Percentiles rank a stretch among this genome's conserved stretches.
phyloP scores from a whole-genome alignment of 35 echinoderm and acorn worm genomes.

The Diadema setosum region DNA sequence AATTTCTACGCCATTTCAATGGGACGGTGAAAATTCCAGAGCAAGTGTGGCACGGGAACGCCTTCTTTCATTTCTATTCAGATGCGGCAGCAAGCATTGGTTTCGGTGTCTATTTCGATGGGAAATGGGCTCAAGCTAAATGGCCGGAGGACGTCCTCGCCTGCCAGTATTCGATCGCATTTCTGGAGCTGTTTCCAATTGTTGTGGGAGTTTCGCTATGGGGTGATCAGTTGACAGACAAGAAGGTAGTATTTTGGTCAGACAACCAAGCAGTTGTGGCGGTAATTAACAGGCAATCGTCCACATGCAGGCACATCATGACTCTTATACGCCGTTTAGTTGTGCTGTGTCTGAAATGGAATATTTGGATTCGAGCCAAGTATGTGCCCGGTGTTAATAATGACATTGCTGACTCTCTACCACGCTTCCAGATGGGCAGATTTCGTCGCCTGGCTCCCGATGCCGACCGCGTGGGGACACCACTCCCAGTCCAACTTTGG shows the following conservation, averaged over 20 bases:
- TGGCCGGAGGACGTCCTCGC: neutral
- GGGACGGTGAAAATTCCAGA: too few species aligned
- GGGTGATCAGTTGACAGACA: neutral
- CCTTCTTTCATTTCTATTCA: neutral
- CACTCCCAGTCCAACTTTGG: neutral
- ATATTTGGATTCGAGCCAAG: neutral
- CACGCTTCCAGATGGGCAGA: constrained; percentile 2
- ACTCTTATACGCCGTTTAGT: neutral
- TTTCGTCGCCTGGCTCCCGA: neutral
- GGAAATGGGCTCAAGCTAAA: neutral
- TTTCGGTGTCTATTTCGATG: constrained; percentile 20
- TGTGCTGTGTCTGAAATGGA: neutral
- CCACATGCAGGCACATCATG: constrained; percentile 9
- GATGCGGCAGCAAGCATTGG: constrained; percentile 20
- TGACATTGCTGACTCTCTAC: constrained; percentile 24
- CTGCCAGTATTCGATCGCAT: neutral
- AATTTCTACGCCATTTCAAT: too few species aligned
- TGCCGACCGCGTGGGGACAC: neutral
- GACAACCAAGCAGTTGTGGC: constrained; percentile 1
- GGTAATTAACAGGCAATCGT: constrained; percentile 17
- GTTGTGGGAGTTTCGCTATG: neutral
- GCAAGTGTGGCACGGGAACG: too few species aligned
- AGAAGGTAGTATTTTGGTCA: neutral
- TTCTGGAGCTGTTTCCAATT: neutral
- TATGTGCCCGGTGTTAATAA: neutral